Evolutionary conservation across 2,113 vertebrate species (phyloP), one percentile per base, ranked within the genome.

Genomic region (Tichodroma muraria): DNA sequence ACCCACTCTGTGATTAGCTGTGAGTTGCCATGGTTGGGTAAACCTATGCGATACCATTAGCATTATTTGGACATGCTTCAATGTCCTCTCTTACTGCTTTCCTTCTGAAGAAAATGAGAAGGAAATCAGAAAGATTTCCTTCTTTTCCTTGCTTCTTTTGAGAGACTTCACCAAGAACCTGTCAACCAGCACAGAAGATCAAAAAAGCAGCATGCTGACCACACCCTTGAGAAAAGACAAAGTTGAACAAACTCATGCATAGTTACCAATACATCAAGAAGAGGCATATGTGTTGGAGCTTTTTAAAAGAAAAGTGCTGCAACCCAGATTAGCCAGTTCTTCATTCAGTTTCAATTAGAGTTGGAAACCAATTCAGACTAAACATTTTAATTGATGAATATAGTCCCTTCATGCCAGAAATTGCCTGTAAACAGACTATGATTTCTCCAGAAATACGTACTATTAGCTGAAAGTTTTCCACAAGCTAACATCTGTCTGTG

Each of bases 361-460:
- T 9, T 93, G 80, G 94, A 78, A 90, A 89, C 11, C 23, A 69
- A 79, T 71, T 92, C 80, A 90, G 89, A 89, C 57, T 57, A 89
- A 93, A 79, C 40, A 61, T 81, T 95, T 88, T 87, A 94, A 57
- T 72, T 72, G 50, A 94, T 81, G 13, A 79, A 89, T 94, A 71
- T n/a, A 80, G 38, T 35, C 28, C 27, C 12, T 70, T 87, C 18
- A 27, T 65, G 61, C 70, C 91, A 97, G 73, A 91, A 94, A 69
- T 65, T 92, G 77, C 80, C 64, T 81, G 20, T 84, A 73, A 94
- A 84, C 85, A 57, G 80, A 57, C 22, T 37, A 38, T 11, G 22
- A 49, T 31, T 92, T 90, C 70, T 89, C 40, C 76, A 85, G 53
- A 86, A 94, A 86, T 90, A 81, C 9, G 42, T 73, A 37, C 47